These are phyloP conservation scores for Delichon dasypus DNA, from an alignment of 2,797 vertebrate species.

Conservation along the genomic window DNA sequence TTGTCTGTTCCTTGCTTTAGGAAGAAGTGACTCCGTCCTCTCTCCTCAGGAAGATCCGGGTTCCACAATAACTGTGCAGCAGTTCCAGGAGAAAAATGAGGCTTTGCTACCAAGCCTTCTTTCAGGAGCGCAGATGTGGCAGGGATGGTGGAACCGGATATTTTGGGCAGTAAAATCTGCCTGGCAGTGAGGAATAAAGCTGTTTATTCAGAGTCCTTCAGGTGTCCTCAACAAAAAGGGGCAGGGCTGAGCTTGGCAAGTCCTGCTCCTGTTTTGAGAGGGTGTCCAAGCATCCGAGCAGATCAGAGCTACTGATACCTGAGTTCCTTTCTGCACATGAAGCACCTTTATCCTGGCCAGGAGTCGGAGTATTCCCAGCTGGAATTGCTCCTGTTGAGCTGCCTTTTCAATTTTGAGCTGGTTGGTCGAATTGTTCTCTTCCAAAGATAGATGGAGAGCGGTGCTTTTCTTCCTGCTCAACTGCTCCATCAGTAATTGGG, in stretches of 20 bases:
- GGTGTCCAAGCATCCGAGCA: background rate
- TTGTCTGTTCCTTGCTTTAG: background rate
- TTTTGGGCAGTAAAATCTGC: background rate
- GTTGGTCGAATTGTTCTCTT: background rate
- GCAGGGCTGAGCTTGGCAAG: background rate
- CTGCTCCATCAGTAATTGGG: background rate
- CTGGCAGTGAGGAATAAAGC: background rate
- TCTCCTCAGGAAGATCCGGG: background rate
- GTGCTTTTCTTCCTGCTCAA: background rate
- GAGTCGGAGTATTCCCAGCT: background rate
- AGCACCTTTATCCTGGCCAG: background rate
- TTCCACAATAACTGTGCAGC: background rate
- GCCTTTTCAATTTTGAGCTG: background rate
- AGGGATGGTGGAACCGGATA: background rate
- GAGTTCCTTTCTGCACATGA: background rate
- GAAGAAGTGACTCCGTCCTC: background rate
- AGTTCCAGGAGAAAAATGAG: background rate
- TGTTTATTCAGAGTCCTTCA: background rate
- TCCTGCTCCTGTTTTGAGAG: background rate
- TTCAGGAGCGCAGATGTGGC: background rate
- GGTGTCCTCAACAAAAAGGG: background rate
- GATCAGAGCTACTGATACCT: background rate
- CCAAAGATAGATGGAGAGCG: background rate
- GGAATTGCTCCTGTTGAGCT: background rate
- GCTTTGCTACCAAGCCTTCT: background rate